A percentile compares a stretch with the other conserved stretches of the same genome.
These are phyloP conservation scores for Podiceps cristatus DNA, from an alignment of 2,113 vertebrate genomes.

Conservation along the genomic window DNA sequence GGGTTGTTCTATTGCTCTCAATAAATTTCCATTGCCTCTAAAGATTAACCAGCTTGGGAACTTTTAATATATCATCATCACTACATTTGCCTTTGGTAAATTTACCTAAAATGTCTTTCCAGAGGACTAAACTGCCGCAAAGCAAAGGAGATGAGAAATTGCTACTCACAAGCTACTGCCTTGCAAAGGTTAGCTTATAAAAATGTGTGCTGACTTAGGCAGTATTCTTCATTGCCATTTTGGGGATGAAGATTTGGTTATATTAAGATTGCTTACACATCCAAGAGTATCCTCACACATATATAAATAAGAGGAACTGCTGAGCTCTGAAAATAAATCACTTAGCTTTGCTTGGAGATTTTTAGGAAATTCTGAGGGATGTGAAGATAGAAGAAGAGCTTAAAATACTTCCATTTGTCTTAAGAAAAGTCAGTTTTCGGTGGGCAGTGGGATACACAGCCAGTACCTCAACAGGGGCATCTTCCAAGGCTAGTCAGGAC, in stretches of 20 bases:
- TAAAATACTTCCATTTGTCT: background rate
- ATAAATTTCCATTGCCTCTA: background rate
- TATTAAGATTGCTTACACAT: background rate
- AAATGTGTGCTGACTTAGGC: background rate
- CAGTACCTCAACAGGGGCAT: background rate
- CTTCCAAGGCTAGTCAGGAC: background rate
- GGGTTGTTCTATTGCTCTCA: background rate
- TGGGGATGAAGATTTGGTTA: background rate
- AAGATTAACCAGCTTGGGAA: conserved; percentile 9
- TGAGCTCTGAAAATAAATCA: background rate
- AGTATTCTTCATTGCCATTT: background rate
- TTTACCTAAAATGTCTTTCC: conserved; percentile 2
- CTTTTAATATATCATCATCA: background rate
- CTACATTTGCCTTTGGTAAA: conserved; percentile 14
- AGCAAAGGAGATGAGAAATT: background rate
- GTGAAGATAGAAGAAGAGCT: background rate
- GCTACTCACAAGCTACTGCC: background rate
- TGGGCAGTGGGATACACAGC: background rate
- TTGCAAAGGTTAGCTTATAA: background rate
- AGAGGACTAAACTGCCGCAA: background rate
- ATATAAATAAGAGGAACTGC: background rate
- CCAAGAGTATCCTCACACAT: background rate
- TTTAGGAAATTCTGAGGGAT: background rate
- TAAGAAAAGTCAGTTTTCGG: background rate
- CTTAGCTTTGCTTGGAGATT: background rate